These are phyloP conservation scores for Camptogramma bilineatum DNA, from an alignment of 2,888 invertebrate genomes.

Conservation along the genomic window DNA sequence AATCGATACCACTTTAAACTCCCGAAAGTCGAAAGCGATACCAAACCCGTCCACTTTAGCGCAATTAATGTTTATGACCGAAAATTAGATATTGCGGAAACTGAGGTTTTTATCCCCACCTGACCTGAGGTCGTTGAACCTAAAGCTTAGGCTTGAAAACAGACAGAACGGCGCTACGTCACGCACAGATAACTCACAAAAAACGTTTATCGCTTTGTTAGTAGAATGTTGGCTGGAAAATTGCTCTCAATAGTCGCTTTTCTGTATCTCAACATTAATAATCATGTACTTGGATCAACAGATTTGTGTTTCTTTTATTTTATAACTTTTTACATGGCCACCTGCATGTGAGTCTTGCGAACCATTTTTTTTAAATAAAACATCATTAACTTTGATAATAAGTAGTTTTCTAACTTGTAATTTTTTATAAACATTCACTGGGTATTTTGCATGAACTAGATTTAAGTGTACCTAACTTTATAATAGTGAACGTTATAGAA, in stretches of 20 bases:
- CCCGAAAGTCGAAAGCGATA: slow-evolving; percentile 42
- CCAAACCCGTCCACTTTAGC: slow-evolving; percentile 54
- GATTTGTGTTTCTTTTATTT: neutral
- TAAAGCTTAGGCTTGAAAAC: slow-evolving; percentile 59
- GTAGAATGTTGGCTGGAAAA: slow-evolving; percentile 51
- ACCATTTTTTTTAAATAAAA: no score
- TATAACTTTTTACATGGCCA: neutral
- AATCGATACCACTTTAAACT: slow-evolving; percentile 39
- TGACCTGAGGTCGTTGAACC: slow-evolving; percentile 78
- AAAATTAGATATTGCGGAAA: slow-evolving; percentile 76
- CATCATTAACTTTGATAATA: no score
- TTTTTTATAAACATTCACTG: no score
- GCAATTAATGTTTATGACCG: slow-evolving; percentile 73
- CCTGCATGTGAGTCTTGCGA: neutral
- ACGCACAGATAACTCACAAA: slow-evolving; percentile 54
- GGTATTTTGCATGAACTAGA: no score
- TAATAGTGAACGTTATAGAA: no score
- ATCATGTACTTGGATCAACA: neutral
- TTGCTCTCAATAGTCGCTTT: slow-evolving; percentile 48
- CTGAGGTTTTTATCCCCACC: slow-evolving; percentile 66
- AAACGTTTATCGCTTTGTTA: slow-evolving; percentile 51
- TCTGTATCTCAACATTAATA: slow-evolving; percentile 31
- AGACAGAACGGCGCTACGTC: slow-evolving; percentile 65
- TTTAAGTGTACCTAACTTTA: no score
- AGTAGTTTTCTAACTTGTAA: no score